Percentiles rank a stretch among this genome's conserved stretches.
phyloP scores from a whole-genome alignment of 2,113 vertebrate species.

The Eleginops maclovinus region DNA sequence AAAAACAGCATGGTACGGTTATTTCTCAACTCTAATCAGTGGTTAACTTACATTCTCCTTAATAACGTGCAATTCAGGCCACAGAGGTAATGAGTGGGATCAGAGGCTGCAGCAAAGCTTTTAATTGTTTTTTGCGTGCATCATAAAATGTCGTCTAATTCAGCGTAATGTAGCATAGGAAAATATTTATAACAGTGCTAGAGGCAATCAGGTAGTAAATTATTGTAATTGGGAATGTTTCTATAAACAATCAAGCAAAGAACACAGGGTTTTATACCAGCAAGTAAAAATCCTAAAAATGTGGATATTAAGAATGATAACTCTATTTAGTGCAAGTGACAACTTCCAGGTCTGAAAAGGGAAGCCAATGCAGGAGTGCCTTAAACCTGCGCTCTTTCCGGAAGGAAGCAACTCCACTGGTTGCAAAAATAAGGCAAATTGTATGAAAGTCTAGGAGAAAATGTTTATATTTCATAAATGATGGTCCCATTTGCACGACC shows the following conservation, averaged over 20 bases:
- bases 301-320: not conserved
- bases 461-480: too few relatives aligned
- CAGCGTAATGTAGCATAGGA: slow-evolving; percentile 4
- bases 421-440: too few relatives aligned
- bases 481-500: too few relatives aligned
- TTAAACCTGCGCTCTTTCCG: too few relatives aligned
- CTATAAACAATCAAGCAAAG: slow-evolving; percentile 4
- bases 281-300: not conserved
- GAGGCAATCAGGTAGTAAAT: not conserved
- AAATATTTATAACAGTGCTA: not conserved
- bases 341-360: too few relatives aligned
- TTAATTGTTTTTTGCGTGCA: slow-evolving; percentile 34
- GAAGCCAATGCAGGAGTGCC: too few relatives aligned
- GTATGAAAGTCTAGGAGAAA: too few relatives aligned
- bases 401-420: too few relatives aligned
- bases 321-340: too few relatives aligned
- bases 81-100: slow-evolving; percentile 66
- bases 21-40: slow-evolving; percentile 49
- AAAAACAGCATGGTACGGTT: slow-evolving; percentile 36
- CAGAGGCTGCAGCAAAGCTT: slow-evolving; percentile 22
- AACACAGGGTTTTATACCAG: not conserved
- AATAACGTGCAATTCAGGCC: slow-evolving; percentile 49
- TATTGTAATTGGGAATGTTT: not conserved
- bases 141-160: slow-evolving; percentile 1
- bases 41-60: slow-evolving; percentile 54